Evolutionary conservation across 1,140 invertebrate species (phyloP).

Genomic region (Drosophila orena): DNA sequence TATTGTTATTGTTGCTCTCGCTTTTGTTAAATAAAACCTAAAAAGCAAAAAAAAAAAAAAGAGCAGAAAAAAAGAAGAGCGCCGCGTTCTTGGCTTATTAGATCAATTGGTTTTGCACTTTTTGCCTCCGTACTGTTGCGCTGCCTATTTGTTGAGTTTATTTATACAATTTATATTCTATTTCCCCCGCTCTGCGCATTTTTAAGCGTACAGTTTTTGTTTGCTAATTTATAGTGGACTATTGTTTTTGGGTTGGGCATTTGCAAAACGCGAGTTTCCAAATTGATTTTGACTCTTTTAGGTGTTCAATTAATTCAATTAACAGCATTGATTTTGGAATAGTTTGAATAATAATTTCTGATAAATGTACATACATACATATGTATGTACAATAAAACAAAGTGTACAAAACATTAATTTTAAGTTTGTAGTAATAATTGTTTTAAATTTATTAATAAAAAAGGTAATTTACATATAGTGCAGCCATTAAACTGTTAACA

Average conservation of each 20-base stretch:
- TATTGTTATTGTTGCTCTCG: conserved; percentile 49
- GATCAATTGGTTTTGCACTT: conserved; percentile 75
- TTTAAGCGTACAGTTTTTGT: conserved; percentile 57
- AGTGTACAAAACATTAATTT: not conserved
- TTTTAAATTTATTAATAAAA: too few species aligned
- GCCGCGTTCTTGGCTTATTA: conserved; percentile 74
- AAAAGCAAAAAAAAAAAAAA: conserved; percentile 53
- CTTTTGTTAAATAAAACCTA: conserved; percentile 46
- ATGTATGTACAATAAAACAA: not conserved
- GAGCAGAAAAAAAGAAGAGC: conserved; percentile 48
- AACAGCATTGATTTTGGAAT: not conserved
- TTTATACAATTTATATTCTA: conserved; percentile 42
- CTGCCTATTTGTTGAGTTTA: conserved; percentile 37
- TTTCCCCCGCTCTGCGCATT: conserved; percentile 41
- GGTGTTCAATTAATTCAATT: not conserved
- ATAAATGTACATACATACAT: not conserved
- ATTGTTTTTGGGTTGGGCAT: conserved; percentile 15
- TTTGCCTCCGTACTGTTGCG: conserved; percentile 47
- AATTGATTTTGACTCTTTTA: conserved; percentile 9
- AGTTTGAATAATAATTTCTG: not conserved
- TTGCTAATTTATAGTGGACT: conserved; percentile 57
- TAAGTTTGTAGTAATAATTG: too few species aligned
- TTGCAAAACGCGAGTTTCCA: conserved; percentile 20
- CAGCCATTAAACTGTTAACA: conserved; percentile 13
- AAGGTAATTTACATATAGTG: not conserved